A percentile compares a stretch with the other conserved stretches of the same genome.
Conservation (phyloP, 2,113 vertebrate genomes). For the Ancistrus triradiatus region DNA sequence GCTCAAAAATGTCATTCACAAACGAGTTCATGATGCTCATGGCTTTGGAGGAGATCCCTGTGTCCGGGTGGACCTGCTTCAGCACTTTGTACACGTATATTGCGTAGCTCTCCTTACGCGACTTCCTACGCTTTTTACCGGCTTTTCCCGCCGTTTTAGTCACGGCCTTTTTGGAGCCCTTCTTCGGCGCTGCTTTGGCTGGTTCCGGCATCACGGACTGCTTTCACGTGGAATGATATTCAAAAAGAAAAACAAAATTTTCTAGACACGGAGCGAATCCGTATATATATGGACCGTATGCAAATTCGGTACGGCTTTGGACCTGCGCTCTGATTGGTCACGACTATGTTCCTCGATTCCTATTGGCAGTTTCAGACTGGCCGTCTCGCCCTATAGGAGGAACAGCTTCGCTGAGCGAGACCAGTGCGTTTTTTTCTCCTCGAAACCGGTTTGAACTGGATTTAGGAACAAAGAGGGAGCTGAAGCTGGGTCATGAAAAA, state of each 20-base stretch:
- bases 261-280: neutral
- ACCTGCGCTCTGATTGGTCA: constrained; percentile 10
- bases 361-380: neutral
- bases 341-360: neutral
- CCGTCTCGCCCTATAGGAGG: neutral
- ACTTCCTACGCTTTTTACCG: constrained; percentile 25
- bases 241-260: neutral
- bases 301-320: neutral
- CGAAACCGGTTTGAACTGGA: constrained; percentile 32
- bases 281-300: neutral
- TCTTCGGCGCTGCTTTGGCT: constrained; percentile 26
- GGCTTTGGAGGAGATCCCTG: constrained; percentile 74
- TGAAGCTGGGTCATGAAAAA: neutral
- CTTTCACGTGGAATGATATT: neutral
- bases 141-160: constrained; percentile 30
- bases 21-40: constrained; percentile 64
- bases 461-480: constrained; percentile 29
- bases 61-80: constrained; percentile 78
- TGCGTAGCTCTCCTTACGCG: constrained; percentile 57
- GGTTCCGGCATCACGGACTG: constrained; percentile 15
- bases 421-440: neutral
- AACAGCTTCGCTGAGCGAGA: neutral
- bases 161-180: constrained; percentile 33
- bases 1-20: constrained; percentile 62
- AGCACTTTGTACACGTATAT: constrained; percentile 76